phyloP scores from a whole-genome alignment of 2,797 vertebrate genomes.

The Manis pentadactyla region DNA sequence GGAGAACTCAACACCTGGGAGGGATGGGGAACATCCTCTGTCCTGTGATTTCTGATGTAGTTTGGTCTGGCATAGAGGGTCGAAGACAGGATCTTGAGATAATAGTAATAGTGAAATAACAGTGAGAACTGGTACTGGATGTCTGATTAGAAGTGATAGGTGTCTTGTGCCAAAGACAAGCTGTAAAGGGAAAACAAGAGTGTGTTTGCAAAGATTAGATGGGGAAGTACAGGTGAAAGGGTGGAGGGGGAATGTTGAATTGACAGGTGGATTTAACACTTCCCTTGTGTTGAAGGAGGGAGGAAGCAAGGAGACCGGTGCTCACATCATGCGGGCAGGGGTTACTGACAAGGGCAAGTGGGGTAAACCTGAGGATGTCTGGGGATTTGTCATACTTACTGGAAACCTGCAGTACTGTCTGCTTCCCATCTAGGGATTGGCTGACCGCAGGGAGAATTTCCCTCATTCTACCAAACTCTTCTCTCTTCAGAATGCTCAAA shows the following conservation, averaged over 20 bases:
- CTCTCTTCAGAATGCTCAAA: background rate
- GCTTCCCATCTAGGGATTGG: background rate
- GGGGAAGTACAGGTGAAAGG: background rate
- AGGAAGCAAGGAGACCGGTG: background rate
- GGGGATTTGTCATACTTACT: background rate
- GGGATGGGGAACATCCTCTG: background rate
- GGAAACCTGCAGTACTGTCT: rapidly evolving
- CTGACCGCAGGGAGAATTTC: background rate
- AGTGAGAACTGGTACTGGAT: background rate
- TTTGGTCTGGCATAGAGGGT: background rate
- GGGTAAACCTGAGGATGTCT: background rate
- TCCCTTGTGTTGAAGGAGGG: background rate
- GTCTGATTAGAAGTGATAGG: background rate
- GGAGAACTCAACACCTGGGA: background rate
- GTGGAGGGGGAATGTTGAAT: background rate
- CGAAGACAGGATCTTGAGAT: background rate
- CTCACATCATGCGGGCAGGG: background rate
- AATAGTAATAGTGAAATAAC: background rate
- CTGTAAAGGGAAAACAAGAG: background rate
- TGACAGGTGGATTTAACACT: background rate
- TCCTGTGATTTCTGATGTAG: background rate
- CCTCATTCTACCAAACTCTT: background rate
- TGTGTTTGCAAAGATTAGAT: too few species aligned
- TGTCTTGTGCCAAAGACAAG: background rate
- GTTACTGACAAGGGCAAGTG: background rate